Conservation (phyloP, 2,797 vertebrate genomes). For the Sebastolobus alascanus region DNA sequence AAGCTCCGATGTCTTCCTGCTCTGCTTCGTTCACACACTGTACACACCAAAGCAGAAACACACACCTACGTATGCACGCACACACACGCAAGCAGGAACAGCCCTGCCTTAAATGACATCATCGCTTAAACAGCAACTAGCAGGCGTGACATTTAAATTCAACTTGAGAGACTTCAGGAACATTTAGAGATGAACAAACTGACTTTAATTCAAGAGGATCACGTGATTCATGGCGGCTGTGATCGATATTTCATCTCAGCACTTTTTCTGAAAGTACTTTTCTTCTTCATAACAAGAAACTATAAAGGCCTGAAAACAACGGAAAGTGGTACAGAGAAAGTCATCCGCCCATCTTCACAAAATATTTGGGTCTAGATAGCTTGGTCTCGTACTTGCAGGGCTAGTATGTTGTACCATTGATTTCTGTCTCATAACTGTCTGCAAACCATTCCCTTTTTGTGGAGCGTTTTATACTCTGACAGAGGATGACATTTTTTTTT, state of each 20-base stretch:
- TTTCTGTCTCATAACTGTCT: background rate
- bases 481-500: background rate
- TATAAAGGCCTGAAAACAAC: background rate
- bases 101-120: slow-evolving; percentile 68
- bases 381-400: too few species aligned
- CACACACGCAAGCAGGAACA: slow-evolving; percentile 47
- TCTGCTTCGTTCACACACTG: slow-evolving; percentile 68
- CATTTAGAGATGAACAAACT: background rate
- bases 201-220: background rate
- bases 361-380: background rate
- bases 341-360: background rate
- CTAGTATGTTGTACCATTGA: background rate
- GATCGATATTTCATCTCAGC: background rate
- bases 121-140: slow-evolving; percentile 16
- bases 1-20: slow-evolving; percentile 82
- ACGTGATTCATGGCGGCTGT: background rate
- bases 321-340: background rate
- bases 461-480: background rate
- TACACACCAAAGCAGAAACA: slow-evolving; percentile 37
- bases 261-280: background rate
- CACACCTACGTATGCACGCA: slow-evolving; percentile 23
- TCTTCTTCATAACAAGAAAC: background rate
- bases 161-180: background rate
- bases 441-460: background rate
- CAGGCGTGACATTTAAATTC: slow-evolving; percentile 13